A percentile compares a stretch with the other conserved stretches of the same genome.
Evolutionary conservation across 2,113 vertebrate genomes (phyloP).

Genomic region (Carlito syrichta): DNA sequence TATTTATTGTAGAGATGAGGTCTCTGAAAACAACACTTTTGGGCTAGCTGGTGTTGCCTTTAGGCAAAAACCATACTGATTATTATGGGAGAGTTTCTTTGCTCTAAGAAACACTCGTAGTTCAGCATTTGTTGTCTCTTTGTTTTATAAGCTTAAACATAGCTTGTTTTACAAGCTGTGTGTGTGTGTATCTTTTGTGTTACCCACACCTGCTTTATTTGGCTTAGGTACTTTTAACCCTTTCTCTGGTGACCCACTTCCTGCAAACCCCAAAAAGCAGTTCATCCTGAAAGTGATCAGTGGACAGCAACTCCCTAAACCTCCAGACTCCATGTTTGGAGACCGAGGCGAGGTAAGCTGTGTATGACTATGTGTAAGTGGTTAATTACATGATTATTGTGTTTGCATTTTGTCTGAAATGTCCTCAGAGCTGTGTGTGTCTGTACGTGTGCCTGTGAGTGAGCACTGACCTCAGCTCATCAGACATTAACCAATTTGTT

Average conservation of each 20-base stretch:
- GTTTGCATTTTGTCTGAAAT: background rate
- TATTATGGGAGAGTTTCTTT: background rate
- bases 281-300: slow-evolving; percentile 97
- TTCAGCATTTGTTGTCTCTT: background rate
- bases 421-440: background rate
- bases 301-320: slow-evolving; percentile 97
- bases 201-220: background rate
- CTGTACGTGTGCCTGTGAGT: background rate
- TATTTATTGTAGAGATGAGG: too few relatives aligned
- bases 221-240: slow-evolving; percentile 93
- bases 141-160: background rate
- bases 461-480: background rate
- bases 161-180: too few relatives aligned
- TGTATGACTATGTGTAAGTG: too few relatives aligned
- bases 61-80: background rate
- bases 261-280: slow-evolving; percentile 96
- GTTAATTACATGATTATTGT: background rate
- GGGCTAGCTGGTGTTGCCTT: background rate
- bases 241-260: slow-evolving; percentile 93
- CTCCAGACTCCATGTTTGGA: slow-evolving; percentile 97
- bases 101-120: background rate
- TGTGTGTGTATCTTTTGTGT: background rate
- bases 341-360: slow-evolving; percentile 94
- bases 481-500: background rate
- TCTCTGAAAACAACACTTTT: too few relatives aligned